Conservation (phyloP, 1,140 invertebrate species). For the Xylocopa sonorina region DNA sequence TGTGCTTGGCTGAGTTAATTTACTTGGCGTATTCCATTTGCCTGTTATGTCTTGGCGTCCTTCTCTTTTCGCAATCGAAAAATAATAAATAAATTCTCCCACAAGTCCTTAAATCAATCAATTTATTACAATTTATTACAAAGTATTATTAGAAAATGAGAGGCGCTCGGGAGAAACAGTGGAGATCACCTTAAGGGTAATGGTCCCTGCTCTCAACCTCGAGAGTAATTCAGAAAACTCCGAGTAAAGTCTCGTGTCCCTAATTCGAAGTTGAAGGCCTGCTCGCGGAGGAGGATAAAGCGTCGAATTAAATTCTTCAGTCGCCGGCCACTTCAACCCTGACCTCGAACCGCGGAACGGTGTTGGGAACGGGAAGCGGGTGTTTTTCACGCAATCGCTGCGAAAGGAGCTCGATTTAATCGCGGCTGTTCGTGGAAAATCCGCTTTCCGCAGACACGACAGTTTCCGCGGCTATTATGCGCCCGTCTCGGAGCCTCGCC, state of each 20-base stretch:
- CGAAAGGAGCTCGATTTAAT: neutral
- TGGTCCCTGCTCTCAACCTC: neutral
- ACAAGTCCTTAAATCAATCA: too few relatives aligned
- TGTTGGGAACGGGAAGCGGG: neutral
- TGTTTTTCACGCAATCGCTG: neutral
- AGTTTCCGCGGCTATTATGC: constrained; percentile 47
- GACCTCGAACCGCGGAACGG: neutral
- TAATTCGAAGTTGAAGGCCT: neutral
- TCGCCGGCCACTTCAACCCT: neutral
- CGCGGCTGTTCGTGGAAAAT: constrained; percentile 45
- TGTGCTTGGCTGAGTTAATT: neutral
- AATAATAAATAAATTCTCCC: too few relatives aligned
- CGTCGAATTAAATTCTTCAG: neutral
- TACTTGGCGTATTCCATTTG: neutral
- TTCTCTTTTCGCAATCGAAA: neutral
- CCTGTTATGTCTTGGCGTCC: neutral
- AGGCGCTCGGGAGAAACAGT: neutral
- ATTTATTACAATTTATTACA: too few relatives aligned
- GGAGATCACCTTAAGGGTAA: neutral
- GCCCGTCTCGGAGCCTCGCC: neutral
- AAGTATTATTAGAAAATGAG: too few relatives aligned
- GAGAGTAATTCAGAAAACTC: neutral
- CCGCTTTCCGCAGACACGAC: constrained; percentile 52
- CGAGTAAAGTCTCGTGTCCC: neutral
- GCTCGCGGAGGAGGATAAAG: neutral